Base-by-base conservation (phyloP, 2,888 invertebrate species). In the Cataglyphis livida region DNA sequence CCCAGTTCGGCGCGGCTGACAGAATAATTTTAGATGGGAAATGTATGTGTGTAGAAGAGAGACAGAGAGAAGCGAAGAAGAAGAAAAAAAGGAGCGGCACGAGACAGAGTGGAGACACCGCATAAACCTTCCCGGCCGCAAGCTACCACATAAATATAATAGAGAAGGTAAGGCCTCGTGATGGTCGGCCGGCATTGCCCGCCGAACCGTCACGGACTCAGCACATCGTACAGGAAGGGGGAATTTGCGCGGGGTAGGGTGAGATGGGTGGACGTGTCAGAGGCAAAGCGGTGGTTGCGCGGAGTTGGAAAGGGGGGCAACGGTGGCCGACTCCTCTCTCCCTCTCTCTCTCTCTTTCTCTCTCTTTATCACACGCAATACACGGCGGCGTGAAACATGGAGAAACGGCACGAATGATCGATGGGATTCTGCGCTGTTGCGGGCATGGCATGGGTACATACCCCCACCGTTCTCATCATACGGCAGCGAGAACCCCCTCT, bases 61-160 rank as follows among this genome's bases (percentile, higher is more conserved):
- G 21, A 44, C 76, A 81, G 62, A 28, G 66, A 51, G 65, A 51
- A 73, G 81, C 65, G 62, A 51, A 81, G 61, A 83, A 73, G 83
- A 54, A 64, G 35, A 74, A 44, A 81, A 83, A 85, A 83, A 88
- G 81, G 76, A 85, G 86, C 81, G 82, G 79, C 88, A 70, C 88
- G 88, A 89, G 86, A 90, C 85, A 82, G 82, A 91, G 89, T 90
- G 90, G 91, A 90, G 89, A 87, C 87, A 90, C 88, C 88, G 73
- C 90, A 90, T 90, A 93, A 92, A 93, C 94, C 94, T 93, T 93
- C 92, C 91, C 91, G 93, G 91, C 87, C 93, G 93, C 93, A 93
- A 93, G 94, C 92, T 93, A 92, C 92, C 93, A 93, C 93, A 93
- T 94, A 94, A 94, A 94, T 94, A 94, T 94, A 94, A 94, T 93